A percentile compares a stretch with the other conserved stretches of the same genome.
These are phyloP conservation scores for Diplodus sargus DNA, from an alignment of 2,797 vertebrate genomes.

Conservation along the genomic window DNA sequence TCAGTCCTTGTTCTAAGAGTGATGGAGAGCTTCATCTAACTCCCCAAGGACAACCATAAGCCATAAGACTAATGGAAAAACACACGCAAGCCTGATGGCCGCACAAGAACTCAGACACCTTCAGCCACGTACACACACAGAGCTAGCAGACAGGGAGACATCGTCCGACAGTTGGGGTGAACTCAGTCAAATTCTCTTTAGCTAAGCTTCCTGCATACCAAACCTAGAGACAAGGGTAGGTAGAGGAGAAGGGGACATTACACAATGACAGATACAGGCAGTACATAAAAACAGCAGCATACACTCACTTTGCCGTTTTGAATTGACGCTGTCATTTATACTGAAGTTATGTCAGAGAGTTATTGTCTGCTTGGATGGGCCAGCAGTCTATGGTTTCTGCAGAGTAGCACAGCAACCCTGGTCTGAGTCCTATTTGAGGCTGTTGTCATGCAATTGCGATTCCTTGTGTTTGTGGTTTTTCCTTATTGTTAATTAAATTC, in stretches of 20 bases:
- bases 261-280: slow-evolving; percentile 37
- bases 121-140: slow-evolving; percentile 38
- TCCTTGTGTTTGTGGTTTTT: background rate
- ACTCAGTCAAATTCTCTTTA: slow-evolving; percentile 52
- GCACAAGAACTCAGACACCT: slow-evolving; percentile 44
- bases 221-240: slow-evolving; percentile 55
- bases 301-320: slow-evolving; percentile 17
- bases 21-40: slow-evolving; percentile 71
- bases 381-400: background rate
- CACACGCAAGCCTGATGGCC: slow-evolving; percentile 35
- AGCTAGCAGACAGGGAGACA: slow-evolving; percentile 38
- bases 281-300: slow-evolving; percentile 45
- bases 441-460: background rate
- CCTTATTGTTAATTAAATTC: background rate
- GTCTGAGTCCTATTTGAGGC: background rate
- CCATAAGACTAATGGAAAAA: slow-evolving; percentile 64
- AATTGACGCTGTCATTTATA: slow-evolving; percentile 20
- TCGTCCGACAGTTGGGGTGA: slow-evolving; percentile 40
- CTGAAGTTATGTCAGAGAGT: slow-evolving; percentile 25
- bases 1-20: slow-evolving; percentile 63
- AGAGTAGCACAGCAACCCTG: slow-evolving; percentile 2
- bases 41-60: slow-evolving; percentile 75
- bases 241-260: slow-evolving; percentile 53
- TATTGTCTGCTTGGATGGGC: background rate
- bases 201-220: slow-evolving; percentile 53